Percentiles rank a stretch among this genome's conserved stretches.
Conservation (phyloP, 2,797 vertebrate species). For the Myotis vivesi region DNA sequence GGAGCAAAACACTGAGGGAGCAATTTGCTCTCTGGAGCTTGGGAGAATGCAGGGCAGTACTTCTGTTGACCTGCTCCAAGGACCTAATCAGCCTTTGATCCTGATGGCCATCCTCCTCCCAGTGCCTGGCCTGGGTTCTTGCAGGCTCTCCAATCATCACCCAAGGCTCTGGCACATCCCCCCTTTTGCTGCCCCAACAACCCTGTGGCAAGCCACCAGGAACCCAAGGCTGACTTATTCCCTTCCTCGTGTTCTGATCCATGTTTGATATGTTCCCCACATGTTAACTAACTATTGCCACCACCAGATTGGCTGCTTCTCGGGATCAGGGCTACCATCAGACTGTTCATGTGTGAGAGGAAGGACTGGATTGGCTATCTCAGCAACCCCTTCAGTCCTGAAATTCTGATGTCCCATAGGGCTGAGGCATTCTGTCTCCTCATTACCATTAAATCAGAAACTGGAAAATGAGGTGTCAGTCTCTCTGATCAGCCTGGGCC, state of each 20-base stretch:
- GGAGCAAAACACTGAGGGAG: background rate
- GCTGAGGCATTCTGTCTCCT: background rate
- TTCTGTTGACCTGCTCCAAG: background rate
- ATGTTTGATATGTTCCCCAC: background rate
- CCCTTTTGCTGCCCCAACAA: background rate
- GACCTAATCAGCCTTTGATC: background rate
- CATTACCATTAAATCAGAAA: background rate
- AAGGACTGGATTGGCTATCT: background rate
- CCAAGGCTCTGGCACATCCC: background rate
- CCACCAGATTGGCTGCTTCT: background rate
- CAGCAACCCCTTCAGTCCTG: background rate
- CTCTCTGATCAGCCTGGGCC: background rate
- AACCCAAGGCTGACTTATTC: background rate
- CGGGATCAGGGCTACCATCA: background rate
- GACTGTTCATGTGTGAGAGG: rapidly evolving
- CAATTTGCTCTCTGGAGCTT: background rate
- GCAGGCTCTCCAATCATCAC: rapidly evolving
- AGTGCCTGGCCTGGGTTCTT: background rate
- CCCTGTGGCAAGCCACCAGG: background rate
- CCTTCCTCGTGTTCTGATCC: background rate
- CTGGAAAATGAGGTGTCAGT: background rate
- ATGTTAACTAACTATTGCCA: background rate
- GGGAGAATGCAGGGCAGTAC: background rate
- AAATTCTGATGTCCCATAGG: background rate
- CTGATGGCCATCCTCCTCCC: background rate